Evolutionary conservation across 2,888 invertebrate species (phyloP), one percentile per base, ranked within the genome.

Genomic region (Napeogenes sylphis): DNA sequence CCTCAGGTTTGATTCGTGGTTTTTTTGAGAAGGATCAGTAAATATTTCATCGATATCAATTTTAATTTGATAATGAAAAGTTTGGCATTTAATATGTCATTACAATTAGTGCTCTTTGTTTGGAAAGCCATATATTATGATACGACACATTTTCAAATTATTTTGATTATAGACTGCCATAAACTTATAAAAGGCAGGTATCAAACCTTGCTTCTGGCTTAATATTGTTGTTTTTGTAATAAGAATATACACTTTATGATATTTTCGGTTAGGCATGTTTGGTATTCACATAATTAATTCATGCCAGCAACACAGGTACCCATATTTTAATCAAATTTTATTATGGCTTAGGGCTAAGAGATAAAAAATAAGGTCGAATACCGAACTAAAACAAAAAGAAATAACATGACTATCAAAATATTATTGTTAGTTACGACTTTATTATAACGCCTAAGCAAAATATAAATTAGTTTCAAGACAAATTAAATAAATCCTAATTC

Each of bases 251-350:
- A 63, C 67, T 70, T 72, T 71, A 75, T 71, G 68, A 75, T 75
- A 81, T 80, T 80, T 78, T 78, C 73, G 80, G 75, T 73, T 76
- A 80, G 82, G 80, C 76, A 82, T 82, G 80, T 81, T 77, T 79
- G 82, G 83, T 75, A 85, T 86, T 79, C 76, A 66, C 74, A 74
- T 82, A 85, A 86, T 85, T 82, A 85, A 84, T 84, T 82, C 81
- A 75, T 80, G 73, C 81, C 77, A 81, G 78, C 78, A 77, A 76
- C 74, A 72, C 76, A 81, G 80, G 84, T 82, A 78, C 78, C 75
- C 78, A 81, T 83, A 83, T 83, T 85, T 85, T 84, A 84, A 85
- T 87, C 81, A 84, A 82, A 79, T 78, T 82, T 83, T 82, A 82
- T 84, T 85, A 83, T 83, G 69, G 69, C 72, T 70, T 79, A 74